Evolutionary conservation across 2,888 invertebrate species (phyloP).

Genomic region (Epirrhoe alternata): DNA sequence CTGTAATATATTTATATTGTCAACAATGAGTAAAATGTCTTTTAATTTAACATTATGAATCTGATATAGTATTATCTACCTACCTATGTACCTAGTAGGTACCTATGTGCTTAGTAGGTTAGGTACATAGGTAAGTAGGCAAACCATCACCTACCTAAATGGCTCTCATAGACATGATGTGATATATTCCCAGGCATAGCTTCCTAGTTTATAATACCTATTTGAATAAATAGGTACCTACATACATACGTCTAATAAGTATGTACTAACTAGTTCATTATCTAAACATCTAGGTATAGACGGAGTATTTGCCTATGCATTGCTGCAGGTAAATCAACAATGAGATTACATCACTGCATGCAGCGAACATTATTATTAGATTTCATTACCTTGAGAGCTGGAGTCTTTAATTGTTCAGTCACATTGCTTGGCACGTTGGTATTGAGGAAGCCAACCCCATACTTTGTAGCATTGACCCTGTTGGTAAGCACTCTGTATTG

Average conservation of each 20-base stretch:
- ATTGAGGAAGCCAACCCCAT: neutral
- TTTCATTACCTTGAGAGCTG: constrained; percentile 47
- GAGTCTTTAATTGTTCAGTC: constrained; percentile 34
- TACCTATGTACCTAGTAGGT: too few relatives aligned
- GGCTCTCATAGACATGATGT: too few relatives aligned
- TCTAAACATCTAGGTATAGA: neutral
- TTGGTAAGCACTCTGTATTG: neutral
- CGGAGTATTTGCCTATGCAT: constrained; percentile 31
- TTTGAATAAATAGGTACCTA: neutral
- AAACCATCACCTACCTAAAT: too few relatives aligned
- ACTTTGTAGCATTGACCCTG: neutral
- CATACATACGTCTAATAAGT: too few relatives aligned
- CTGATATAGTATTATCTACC: too few relatives aligned
- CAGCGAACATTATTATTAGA: constrained; percentile 58
- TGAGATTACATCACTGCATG: constrained; percentile 57
- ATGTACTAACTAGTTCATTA: neutral
- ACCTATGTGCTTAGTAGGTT: too few relatives aligned
- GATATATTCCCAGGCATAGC: neutral
- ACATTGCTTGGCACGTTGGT: constrained; percentile 8
- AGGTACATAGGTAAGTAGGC: too few relatives aligned
- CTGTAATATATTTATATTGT: too few relatives aligned
- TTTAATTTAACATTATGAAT: too few relatives aligned
- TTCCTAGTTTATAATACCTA: neutral
- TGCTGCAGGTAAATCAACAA: constrained; percentile 60
- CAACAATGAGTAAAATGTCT: too few relatives aligned